phyloP scores from a whole-genome alignment of 1,140 invertebrate genomes.

The Cryptotermes secundus region DNA sequence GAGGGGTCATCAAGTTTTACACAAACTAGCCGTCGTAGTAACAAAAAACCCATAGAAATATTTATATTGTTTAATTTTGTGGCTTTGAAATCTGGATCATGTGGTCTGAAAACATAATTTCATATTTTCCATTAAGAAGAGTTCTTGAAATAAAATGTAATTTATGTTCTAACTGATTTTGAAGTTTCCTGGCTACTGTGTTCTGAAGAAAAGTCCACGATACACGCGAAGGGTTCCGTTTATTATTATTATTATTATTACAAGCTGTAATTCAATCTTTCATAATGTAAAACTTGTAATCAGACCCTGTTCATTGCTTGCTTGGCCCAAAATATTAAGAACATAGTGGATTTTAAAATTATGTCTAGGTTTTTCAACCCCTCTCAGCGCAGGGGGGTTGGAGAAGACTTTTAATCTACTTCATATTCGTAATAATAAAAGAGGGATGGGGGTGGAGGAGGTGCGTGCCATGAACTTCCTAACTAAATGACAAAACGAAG shows the following conservation, averaged over 20 bases:
- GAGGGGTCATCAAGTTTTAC: no score
- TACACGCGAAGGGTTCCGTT: background rate
- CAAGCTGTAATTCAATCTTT: background rate
- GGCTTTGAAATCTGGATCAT: no score
- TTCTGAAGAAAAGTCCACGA: background rate
- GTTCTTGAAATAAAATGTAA: no score
- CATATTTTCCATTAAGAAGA: no score
- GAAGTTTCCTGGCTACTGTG: background rate
- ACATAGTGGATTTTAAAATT: no score
- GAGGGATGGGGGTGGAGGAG: background rate
- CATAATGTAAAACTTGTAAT: background rate
- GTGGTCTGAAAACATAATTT: no score
- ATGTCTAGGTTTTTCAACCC: background rate
- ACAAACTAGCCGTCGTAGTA: no score
- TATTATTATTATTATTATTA: no score
- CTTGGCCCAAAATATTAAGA: background rate
- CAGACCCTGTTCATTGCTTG: background rate
- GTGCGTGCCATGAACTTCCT: background rate
- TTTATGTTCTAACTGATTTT: no score
- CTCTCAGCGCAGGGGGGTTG: background rate
- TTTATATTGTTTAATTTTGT: no score
- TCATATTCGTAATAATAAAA: background rate
- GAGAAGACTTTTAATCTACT: background rate
- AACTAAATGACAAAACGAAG: slow-evolving; percentile 13
- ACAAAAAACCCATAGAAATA: no score